Conservation (phyloP, 2,888 invertebrate species). For the Gibbula magus region DNA sequence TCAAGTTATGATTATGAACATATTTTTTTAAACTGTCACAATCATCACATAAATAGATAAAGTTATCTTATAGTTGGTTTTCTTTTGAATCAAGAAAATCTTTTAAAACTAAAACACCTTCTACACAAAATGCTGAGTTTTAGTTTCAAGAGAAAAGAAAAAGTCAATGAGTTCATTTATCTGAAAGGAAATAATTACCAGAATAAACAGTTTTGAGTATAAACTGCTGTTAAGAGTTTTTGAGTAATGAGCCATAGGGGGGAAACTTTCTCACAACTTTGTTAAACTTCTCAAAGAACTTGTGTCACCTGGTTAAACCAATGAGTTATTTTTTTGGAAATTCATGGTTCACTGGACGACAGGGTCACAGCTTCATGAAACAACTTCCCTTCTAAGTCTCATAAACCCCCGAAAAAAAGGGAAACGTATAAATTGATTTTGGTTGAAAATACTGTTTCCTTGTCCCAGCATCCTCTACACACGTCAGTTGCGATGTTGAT, state of each 20-base stretch:
- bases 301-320: background rate
- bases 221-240: background rate
- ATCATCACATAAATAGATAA: too few species aligned
- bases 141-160: background rate
- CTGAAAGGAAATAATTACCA: background rate
- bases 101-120: too few species aligned
- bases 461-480: background rate
- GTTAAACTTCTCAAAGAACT: background rate
- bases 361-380: background rate
- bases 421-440: background rate
- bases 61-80: too few species aligned
- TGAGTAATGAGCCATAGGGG: background rate
- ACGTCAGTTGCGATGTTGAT: background rate
- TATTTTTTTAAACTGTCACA: too few species aligned
- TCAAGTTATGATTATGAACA: too few species aligned
- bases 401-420: background rate
- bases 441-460: background rate
- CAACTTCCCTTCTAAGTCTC: background rate
- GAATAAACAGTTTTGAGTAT: background rate
- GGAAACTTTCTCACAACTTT: background rate
- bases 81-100: too few species aligned
- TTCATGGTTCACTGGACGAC: too few species aligned
- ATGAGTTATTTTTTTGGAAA: too few species aligned
- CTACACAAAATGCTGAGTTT: background rate
- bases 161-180: background rate